Percentiles rank a stretch among this genome's conserved stretches.
These are phyloP conservation scores for Enteromius anoplus DNA, from an alignment of 2,797 vertebrate genomes.

Conservation along the genomic window DNA sequence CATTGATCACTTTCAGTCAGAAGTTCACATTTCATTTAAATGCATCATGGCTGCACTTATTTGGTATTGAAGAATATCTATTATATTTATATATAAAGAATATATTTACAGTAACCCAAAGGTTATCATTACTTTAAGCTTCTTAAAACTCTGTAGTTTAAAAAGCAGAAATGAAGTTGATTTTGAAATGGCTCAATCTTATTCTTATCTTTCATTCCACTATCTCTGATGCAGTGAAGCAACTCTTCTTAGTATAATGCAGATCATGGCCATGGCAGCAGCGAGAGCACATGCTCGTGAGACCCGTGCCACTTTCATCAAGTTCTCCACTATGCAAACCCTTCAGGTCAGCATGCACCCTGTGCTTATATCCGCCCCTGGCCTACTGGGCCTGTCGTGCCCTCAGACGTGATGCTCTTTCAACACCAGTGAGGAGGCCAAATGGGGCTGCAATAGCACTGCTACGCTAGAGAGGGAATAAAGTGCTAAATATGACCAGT, in stretches of 20 bases:
- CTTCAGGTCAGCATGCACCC: constrained; percentile 80
- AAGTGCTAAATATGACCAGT: not conserved
- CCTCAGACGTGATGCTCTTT: constrained; percentile 48
- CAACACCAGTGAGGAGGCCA: not conserved
- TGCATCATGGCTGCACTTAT: not conserved
- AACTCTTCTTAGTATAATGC: constrained; percentile 74
- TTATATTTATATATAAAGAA: no score
- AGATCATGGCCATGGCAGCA: constrained; percentile 74
- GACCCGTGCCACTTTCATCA: constrained; percentile 78
- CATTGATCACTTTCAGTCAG: not conserved
- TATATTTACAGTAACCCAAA: not conserved
- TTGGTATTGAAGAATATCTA: not conserved
- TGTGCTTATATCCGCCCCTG: constrained; percentile 63
- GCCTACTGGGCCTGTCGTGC: constrained; percentile 64
- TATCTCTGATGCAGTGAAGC: constrained; percentile 71
- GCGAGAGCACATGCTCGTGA: constrained; percentile 69
- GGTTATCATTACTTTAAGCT: not conserved
- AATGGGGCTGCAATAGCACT: not conserved
- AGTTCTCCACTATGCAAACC: constrained; percentile 79
- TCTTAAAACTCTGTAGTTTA: not conserved
- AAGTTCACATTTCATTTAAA: no score
- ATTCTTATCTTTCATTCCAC: not conserved
- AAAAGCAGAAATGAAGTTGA: not conserved
- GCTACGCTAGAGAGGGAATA: not conserved
- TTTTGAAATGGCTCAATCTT: no score